Conservation (phyloP, 1,140 invertebrate genomes). For the Charaxes varanes region DNA sequence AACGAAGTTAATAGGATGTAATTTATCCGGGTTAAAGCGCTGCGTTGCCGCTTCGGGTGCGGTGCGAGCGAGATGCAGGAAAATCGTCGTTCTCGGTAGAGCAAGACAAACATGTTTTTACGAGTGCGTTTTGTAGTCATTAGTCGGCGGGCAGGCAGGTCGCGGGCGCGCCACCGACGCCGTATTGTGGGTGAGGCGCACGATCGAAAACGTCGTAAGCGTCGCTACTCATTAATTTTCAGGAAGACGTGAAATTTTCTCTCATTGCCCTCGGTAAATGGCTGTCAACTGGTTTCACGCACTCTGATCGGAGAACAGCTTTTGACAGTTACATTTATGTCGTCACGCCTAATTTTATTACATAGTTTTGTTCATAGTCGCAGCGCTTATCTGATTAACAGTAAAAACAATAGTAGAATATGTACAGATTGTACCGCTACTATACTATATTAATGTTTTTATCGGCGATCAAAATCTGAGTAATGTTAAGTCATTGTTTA, state of each 20-base stretch:
- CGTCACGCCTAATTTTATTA: no score
- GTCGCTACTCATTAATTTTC: conserved; percentile 67
- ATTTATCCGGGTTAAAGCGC: conserved; percentile 67
- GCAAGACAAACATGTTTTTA: conserved; percentile 51
- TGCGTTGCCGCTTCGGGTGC: conserved; percentile 59
- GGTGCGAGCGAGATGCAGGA: conserved; percentile 40
- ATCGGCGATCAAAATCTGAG: no score
- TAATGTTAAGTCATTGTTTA: no score
- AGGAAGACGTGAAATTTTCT: conserved; percentile 62
- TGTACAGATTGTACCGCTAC: no score
- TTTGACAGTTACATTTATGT: conserved; percentile 22
- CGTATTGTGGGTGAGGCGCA: conserved; percentile 51
- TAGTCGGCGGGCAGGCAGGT: conserved; percentile 42
- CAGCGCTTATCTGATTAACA: no score
- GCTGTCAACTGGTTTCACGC: conserved; percentile 48
- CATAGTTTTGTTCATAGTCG: no score
- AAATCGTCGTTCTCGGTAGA: conserved; percentile 24
- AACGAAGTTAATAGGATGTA: conserved; percentile 70
- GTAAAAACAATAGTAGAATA: no score
- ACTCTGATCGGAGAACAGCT: conserved; percentile 23
- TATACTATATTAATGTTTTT: no score
- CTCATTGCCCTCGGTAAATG: conserved; percentile 52
- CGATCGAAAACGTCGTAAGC: conserved; percentile 55
- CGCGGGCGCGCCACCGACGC: conserved; percentile 45
- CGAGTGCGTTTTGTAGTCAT: conserved; percentile 48